Evolutionary conservation across 2,797 vertebrate species (phyloP).

Genomic region (Linurgus olivaceus): DNA sequence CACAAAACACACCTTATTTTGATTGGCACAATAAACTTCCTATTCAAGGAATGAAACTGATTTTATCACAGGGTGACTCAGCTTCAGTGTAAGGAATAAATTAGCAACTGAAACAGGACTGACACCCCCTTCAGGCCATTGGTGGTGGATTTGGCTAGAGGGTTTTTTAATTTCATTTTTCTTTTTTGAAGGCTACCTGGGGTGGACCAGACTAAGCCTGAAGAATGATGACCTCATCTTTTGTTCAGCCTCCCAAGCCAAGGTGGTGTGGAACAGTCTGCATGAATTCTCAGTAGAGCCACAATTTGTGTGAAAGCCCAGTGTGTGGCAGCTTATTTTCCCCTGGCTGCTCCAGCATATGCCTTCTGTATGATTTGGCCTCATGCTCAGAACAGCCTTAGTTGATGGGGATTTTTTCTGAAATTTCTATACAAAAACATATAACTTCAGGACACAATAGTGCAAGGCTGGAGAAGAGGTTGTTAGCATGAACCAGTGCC

Average conservation of each 20-base stretch:
- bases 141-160: neutral
- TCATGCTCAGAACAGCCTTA: neutral
- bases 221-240: neutral
- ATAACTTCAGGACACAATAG: neutral
- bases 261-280: neutral
- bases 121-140: neutral
- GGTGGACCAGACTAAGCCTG: neutral
- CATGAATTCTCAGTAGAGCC: neutral
- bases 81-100: neutral
- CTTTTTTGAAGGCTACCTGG: neutral
- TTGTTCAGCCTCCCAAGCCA: neutral
- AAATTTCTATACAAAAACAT: neutral
- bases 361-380: neutral
- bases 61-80: neutral
- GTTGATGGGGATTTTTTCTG: neutral
- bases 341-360: neutral
- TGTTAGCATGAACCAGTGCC: neutral
- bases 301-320: neutral
- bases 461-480: neutral
- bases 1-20: neutral
- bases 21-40: neutral
- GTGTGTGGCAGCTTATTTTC: neutral
- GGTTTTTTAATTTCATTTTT: neutral
- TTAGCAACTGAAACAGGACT: neutral
- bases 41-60: neutral